Evolutionary conservation across 2,888 invertebrate species (phyloP), one percentile per base, ranked within the genome.

Genomic region (Boloria euphrosyne): DNA sequence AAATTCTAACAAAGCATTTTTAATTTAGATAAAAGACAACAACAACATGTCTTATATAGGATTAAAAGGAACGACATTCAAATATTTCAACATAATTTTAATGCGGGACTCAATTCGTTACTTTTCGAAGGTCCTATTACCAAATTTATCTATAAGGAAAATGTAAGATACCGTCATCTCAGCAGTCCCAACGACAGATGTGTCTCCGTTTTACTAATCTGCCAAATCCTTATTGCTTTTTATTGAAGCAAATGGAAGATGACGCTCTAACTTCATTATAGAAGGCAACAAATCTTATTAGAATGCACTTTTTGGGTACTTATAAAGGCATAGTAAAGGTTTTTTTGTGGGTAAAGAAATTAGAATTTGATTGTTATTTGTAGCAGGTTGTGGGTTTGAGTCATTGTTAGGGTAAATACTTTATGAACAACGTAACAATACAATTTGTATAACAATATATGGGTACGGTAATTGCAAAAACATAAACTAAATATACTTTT

Each of bases 161-260:
- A 65, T 49, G 46, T 52, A 60, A 62, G 50, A 62, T 47, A 65
- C 62, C 66, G 66, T 65, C 60, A 60, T 70, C 60, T 68, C 68
- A 68, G 68, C 61, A 55, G 53, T 49, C 65, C 67, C 31, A 46
- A 46, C 62, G 59, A 70, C 70, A 68, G 65, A 70, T 67, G 63
- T 65, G 64, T 62, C 65, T 54, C 46, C 59, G 62, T 62, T 65
- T 65, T 68, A 62, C 68, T 70, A 70, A 70, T 70, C 70, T 70
- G 53, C 68, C 65, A 70, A 70, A 70, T 70, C 67, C 68, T 70
- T 67, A 70, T 70, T 70, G 68, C 68, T 57, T 70, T 70, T 70
- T 70, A 70, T 70, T 70, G 70, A 68, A 70, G 54, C 65, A 10
- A 38, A 10, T 51, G 53, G 65, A 65, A 59, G 18, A 65, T 53